These are phyloP conservation scores for Delia radicum DNA, from an alignment of 1,140 invertebrate species.

Conservation along the genomic window DNA sequence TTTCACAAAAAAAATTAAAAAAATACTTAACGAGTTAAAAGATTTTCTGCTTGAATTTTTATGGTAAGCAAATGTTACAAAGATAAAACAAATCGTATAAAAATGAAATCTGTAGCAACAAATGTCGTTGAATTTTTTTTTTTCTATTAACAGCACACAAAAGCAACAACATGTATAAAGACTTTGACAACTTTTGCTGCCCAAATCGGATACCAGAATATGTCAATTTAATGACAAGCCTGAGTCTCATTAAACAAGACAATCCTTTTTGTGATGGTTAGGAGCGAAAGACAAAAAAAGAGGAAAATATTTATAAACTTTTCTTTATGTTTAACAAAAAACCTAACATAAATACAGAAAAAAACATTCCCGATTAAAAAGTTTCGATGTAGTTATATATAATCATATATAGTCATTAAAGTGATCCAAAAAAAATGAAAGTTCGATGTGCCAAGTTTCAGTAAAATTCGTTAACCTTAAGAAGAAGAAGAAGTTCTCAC, in stretches of 20 bases:
- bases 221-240: background rate
- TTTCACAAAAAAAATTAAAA: background rate
- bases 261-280: background rate
- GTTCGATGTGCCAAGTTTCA: no score
- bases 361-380: no score
- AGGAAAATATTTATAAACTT: no score
- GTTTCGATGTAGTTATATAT: no score
- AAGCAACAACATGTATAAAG: background rate
- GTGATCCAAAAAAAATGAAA: no score
- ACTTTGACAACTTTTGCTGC: background rate
- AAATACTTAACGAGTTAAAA: background rate
- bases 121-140: background rate
- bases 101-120: background rate
- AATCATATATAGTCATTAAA: no score
- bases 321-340: no score
- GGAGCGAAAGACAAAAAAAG: no score
- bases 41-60: conserved; percentile 1
- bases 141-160: background rate
- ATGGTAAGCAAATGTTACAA: background rate
- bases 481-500: no score
- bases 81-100: background rate
- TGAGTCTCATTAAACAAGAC: background rate
- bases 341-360: no score
- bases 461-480: no score
- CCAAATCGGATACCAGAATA: background rate